Evolutionary conservation across 2,113 vertebrate genomes (phyloP).

Genomic region (Silurus asotus): DNA sequence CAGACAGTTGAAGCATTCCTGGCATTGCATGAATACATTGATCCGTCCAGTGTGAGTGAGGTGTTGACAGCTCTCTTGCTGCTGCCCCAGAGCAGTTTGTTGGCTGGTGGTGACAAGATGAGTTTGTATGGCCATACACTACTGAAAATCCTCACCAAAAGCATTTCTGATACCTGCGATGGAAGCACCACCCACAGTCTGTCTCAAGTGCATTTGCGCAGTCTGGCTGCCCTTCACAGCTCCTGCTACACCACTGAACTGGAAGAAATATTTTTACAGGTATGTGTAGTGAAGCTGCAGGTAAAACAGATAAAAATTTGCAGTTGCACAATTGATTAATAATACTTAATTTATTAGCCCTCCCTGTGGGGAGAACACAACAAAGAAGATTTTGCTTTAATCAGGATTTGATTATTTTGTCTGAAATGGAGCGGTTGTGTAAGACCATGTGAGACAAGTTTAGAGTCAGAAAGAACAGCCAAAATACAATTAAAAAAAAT

Average conservation of each 20-base stretch:
- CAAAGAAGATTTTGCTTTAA: not conserved
- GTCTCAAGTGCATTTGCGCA: conserved; percentile 73
- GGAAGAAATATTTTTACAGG: conserved; percentile 74
- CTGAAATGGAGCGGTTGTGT: not conserved
- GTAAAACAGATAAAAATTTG: not conserved
- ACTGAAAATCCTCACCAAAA: conserved; percentile 77
- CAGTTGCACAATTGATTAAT: not conserved
- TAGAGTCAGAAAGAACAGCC: not conserved
- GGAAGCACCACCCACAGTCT: conserved; percentile 62
- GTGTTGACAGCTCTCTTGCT: conserved; percentile 76
- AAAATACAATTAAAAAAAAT: not conserved
- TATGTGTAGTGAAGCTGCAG: not conserved
- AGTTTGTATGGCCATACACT: conserved; percentile 77
- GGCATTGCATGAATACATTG: conserved; percentile 78
- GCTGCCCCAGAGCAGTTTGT: conserved; percentile 75
- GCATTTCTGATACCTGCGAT: conserved; percentile 51
- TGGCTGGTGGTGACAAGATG: conserved; percentile 61
- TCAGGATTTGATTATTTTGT: not conserved
- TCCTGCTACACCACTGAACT: conserved; percentile 72
- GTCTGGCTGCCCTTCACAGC: conserved; percentile 76
- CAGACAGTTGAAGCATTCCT: conserved; percentile 75
- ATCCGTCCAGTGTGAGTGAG: conserved; percentile 68
- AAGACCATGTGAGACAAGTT: not conserved
- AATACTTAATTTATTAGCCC: not conserved
- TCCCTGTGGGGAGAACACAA: not conserved